Percentiles rank a stretch among this genome's conserved stretches.
phyloP scores from a whole-genome alignment of 2,113 vertebrate species.

The Nymphicus hollandicus region DNA sequence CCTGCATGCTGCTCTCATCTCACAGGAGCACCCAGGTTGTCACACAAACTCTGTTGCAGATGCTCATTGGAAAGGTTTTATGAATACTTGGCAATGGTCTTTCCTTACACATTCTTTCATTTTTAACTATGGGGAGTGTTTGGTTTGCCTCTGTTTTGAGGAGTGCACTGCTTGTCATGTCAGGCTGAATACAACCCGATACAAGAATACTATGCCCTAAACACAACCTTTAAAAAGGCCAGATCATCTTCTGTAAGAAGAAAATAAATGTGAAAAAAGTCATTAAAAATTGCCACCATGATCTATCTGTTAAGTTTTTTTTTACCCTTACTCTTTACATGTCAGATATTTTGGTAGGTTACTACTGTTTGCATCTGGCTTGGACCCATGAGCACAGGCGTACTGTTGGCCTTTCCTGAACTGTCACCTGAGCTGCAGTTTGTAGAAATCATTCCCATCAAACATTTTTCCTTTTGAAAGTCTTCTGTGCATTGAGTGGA shows the following conservation, averaged over 20 bases:
- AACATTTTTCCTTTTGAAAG: not conserved
- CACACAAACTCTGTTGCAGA: not conserved
- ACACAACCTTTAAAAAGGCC: not conserved
- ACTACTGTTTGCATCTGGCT: not conserved
- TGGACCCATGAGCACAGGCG: not conserved
- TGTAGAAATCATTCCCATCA: not conserved
- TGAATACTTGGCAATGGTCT: not conserved
- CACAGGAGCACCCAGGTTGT: accelerated
- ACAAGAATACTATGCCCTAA: not conserved
- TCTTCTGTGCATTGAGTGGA: not conserved
- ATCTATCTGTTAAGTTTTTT: not conserved
- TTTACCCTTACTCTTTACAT: not conserved
- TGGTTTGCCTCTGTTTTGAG: not conserved
- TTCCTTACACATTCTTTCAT: not conserved
- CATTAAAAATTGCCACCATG: not conserved
- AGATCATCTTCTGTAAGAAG: not conserved
- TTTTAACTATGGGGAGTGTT: not conserved
- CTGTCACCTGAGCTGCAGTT: not conserved
- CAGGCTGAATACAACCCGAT: not conserved
- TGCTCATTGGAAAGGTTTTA: not conserved
- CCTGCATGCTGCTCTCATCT: not conserved
- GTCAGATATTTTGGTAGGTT: not conserved
- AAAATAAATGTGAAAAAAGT: not conserved
- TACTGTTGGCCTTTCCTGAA: not conserved
- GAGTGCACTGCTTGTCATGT: not conserved